phyloP scores from a whole-genome alignment of 2,797 vertebrate genomes.

The Myripristis jacobus region DNA sequence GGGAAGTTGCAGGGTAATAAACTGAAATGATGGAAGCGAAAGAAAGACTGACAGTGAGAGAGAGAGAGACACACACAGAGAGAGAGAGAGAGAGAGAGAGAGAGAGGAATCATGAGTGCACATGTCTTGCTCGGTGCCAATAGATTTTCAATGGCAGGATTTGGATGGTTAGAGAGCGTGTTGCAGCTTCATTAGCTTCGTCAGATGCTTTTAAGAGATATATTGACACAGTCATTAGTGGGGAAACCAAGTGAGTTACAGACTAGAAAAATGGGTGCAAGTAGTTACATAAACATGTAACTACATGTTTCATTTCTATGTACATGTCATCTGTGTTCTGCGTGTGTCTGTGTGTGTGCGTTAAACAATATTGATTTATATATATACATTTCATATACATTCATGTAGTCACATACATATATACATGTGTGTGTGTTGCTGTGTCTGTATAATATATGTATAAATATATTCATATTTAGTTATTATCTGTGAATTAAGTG shows the following conservation, averaged over 20 bases:
- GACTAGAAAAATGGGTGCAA: slow-evolving; percentile 44
- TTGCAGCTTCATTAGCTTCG: slow-evolving; percentile 52
- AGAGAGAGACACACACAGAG: not conserved
- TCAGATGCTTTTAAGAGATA: slow-evolving; percentile 52
- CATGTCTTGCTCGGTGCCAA: slow-evolving; percentile 41
- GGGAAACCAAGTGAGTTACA: slow-evolving; percentile 50
- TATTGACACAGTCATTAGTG: slow-evolving; percentile 61
- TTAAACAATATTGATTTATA: too few relatives aligned
- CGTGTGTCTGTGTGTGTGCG: not conserved
- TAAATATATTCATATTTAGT: not conserved
- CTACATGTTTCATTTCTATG: not conserved
- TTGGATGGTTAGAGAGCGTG: slow-evolving; percentile 8
- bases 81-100: not conserved
- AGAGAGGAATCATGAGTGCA: not conserved
- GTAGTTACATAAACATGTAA: too few relatives aligned
- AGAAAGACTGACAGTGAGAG: not conserved
- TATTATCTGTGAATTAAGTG: not conserved
- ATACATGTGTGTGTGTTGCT: not conserved
- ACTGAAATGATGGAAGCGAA: too few relatives aligned
- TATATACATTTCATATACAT: too few relatives aligned
- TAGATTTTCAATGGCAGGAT: slow-evolving; percentile 57
- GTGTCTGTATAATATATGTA: too few relatives aligned
- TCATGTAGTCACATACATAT: too few relatives aligned
- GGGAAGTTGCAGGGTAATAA: too few relatives aligned
- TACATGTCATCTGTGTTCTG: not conserved